Evolutionary conservation across 2,888 invertebrate species (phyloP), one percentile per base, ranked within the genome.

Genomic region (Eubasilissa splendida): DNA sequence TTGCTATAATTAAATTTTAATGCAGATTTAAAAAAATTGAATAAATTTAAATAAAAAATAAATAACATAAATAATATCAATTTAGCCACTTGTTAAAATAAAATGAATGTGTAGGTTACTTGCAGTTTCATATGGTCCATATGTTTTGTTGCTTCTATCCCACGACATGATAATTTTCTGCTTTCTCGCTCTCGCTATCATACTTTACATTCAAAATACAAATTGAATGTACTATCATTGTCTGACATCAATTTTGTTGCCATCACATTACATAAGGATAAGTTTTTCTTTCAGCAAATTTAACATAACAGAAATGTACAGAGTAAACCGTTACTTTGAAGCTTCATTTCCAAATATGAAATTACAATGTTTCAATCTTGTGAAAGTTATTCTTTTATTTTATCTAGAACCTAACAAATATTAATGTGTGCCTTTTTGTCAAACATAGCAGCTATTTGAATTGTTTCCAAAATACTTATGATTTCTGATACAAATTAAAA

Each of bases 111-210:
- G 50, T 53, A 50, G 14, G 33, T 70, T 63, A 63, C 31, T 31
- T 33, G 42, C 42, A 4, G 42, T 42, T 42, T 60, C 60, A 60
- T 9, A 70, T 12, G 53, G 5, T 53, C 31, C 71, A 73, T 73
- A 33, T 73, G 31, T 54, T 54, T 58, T 56, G 42, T 73, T 56
- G 71, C 71, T 71, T 56, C 56, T 56, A 73, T 50, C 14, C 12
- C 70, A 70, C 53, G n/a, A 52, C 14, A 42, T 70, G 70, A 70
- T 53, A 70, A 22, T 70, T 66, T 53, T n/a, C 31, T 70, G 63
- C 63, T 70, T 70, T 5, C 53, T 70, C 70, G 70, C 54, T 5
- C 53, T 70, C 70, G 70, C 54, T 70, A 52, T 54, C 22, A 70
- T 14, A 52, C n/a, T 70, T n/a, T 63, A 42, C 42, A 33, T 63